Evolutionary conservation across 1,140 invertebrate genomes (phyloP), one percentile per base, ranked within the genome.

Genomic region (Helicoverpa armigera): DNA sequence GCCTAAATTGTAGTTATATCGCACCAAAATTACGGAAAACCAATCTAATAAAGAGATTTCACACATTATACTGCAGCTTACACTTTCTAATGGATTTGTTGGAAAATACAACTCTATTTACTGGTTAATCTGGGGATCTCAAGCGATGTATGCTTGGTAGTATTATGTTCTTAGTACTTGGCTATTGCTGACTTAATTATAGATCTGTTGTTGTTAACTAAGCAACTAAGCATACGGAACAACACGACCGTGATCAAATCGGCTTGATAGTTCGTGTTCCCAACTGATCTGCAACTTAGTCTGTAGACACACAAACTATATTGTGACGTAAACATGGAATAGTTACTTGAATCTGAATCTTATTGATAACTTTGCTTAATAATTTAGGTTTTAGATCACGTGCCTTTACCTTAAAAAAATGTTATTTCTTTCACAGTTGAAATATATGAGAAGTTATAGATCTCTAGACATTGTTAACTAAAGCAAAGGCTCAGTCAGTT

Each of bases 161-260:
- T 65, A 65, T 43, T 43, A 31, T 65, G 61, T 14, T 65, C 61
- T 65, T 16, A 16, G 61, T 16, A 35, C 61, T 48, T 35, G n/a
- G n/a, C 7, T 29, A 43, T 43, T 43, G 61, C n/a, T 35, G 16
- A 65, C 61, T 65, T 65, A 65, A 65, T 65, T 65, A 65, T 65
- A 35, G 14, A 65, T 65, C 61, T 65, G 61, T 65, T 65, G 31
- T 48, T 65, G 31, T 65, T 65, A 43, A 23, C 56, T 23, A 58
- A 58, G 31, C 61, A 43, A 65, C 14, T 65, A 35, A 43, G 61
- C 35, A 43, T n/a, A 65, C 35, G 35, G n/a, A 65, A 48, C 35
- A 43, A 63, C 18, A 13, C 31, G n/a, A 10, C 31, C 35, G 35
- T 43, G 61, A 43, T 65, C 61, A 65, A 65, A 65, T 65, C 61